These are phyloP conservation scores for Reinhardtius hippoglossoides DNA, from an alignment of 2,113 vertebrate genomes.

Conservation along the genomic window DNA sequence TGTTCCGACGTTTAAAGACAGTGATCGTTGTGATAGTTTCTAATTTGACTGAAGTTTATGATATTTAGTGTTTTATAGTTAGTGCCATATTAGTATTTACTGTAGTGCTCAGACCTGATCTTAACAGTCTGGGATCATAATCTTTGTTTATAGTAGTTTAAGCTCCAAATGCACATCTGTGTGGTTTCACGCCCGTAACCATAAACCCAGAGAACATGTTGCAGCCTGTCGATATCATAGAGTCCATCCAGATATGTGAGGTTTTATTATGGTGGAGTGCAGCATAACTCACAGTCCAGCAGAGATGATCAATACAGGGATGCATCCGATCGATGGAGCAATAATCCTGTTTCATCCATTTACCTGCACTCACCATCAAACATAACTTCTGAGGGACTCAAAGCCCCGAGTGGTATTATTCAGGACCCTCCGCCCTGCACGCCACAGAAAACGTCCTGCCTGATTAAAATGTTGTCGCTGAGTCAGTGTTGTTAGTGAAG, in stretches of 20 bases:
- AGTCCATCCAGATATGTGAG: conserved; percentile 9
- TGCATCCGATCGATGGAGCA: no score
- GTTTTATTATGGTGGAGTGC: background rate
- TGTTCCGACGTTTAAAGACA: no score
- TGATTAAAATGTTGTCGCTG: no score
- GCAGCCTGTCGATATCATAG: background rate
- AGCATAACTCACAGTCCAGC: background rate
- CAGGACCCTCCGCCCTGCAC: no score
- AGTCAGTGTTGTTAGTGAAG: no score
- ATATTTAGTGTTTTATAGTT: no score
- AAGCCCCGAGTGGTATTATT: no score
- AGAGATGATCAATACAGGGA: conserved; percentile 11
- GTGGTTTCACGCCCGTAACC: background rate
- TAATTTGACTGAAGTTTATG: background rate
- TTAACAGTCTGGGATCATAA: background rate
- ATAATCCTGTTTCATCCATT: background rate
- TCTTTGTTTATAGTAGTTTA: background rate
- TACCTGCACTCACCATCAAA: background rate
- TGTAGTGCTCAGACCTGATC: background rate
- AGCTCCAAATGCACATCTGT: no score
- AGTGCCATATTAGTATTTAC: background rate
- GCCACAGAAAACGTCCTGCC: no score
- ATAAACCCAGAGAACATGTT: background rate
- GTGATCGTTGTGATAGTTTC: no score
- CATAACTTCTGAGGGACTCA: background rate